Evolutionary conservation across 1,140 invertebrate genomes (phyloP).

Genomic region (Daktulosphaira vitifoliae): DNA sequence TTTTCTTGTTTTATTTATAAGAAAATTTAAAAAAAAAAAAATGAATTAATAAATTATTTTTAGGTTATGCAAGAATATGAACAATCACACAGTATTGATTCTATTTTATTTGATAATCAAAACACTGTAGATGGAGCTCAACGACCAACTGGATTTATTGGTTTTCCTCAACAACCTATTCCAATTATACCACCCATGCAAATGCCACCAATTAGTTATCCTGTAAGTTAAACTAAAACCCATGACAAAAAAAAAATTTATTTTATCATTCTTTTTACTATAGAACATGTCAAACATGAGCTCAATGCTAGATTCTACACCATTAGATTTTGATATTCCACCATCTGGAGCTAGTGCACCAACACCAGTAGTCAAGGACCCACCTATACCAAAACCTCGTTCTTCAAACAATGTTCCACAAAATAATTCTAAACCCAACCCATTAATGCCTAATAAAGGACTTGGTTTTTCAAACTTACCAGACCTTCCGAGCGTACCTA

Average conservation of each 20-base stretch:
- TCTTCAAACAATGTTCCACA: not conserved
- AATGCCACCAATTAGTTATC: constrained; percentile 49
- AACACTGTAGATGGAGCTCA: constrained; percentile 38
- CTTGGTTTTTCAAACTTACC: constrained; percentile 31
- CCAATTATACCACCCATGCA: constrained; percentile 42
- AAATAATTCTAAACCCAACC: not conserved
- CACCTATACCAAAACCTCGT: constrained; percentile 27
- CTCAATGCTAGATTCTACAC: constrained; percentile 17
- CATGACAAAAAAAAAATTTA: not conserved
- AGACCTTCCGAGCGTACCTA: constrained; percentile 36
- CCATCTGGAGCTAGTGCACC: no score
- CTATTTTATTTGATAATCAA: constrained; percentile 63
- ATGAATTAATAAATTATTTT: constrained; percentile 4
- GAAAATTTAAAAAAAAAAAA: not conserved
- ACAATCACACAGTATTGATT: constrained; percentile 50
- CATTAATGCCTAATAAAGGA: constrained; percentile 22
- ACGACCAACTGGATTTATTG: constrained; percentile 68
- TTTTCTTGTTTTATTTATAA: not conserved
- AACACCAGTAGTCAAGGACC: not conserved
- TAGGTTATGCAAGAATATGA: constrained; percentile 71
- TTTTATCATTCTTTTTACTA: not conserved
- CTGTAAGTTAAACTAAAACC: constrained; percentile 48
- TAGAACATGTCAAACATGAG: constrained; percentile 25
- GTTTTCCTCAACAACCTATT: constrained; percentile 59
- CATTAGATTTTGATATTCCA: constrained; percentile 23